phyloP scores from a whole-genome alignment of 2,797 vertebrate species.

The Heteromormyrus szaboi region DNA sequence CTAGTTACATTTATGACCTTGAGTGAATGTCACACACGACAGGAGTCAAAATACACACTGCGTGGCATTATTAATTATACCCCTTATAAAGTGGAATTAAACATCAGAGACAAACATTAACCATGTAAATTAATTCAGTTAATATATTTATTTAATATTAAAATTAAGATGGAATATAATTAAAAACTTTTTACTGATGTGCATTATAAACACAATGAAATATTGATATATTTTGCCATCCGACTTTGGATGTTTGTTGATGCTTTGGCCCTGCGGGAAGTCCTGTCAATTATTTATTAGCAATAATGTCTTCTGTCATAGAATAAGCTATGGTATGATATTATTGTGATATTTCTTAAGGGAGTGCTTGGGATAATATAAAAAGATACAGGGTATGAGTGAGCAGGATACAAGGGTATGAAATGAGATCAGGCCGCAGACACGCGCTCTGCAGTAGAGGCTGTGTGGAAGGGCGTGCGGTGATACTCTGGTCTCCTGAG shows the following conservation, averaged over 20 bases:
- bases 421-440: neutral
- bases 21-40: neutral
- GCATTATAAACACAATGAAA: neutral
- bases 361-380: neutral
- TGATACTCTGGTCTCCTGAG: neutral
- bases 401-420: neutral
- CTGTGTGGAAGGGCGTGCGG: neutral
- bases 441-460: neutral
- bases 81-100: neutral
- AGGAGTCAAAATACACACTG: neutral
- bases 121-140: slow-evolving; percentile 14
- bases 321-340: neutral
- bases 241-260: neutral
- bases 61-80: neutral
- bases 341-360: neutral
- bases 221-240: slow-evolving; percentile 3
- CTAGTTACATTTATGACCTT: neutral
- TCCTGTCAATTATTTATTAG: slow-evolving; percentile 1
- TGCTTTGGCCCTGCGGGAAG: neutral
- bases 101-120: slow-evolving; percentile 7
- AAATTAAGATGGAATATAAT: neutral
- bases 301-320: neutral
- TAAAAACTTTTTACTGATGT: neutral
- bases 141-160: slow-evolving; percentile 12
- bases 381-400: neutral